Conservation (phyloP, 2,888 invertebrate genomes). For the Anoplius nigerrimus region DNA sequence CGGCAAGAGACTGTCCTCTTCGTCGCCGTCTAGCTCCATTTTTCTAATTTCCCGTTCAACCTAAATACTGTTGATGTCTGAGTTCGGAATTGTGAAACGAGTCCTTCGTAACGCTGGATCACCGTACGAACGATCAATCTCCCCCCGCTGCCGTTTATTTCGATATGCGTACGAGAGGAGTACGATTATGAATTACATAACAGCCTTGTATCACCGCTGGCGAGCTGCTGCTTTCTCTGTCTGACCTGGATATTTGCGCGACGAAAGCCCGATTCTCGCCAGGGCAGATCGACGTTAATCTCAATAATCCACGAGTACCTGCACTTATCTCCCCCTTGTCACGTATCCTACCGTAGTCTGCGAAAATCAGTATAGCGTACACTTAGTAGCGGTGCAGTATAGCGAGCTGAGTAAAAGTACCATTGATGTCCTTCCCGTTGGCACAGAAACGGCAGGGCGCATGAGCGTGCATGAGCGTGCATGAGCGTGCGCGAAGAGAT, state of each 20-base stretch:
- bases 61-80: background rate
- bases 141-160: constrained; percentile 40
- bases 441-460: no score
- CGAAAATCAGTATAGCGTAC: no score
- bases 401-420: no score
- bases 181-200: constrained; percentile 68
- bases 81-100: no score
- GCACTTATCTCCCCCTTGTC: no score
- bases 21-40: background rate
- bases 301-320: no score
- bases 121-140: constrained; percentile 32
- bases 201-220: constrained; percentile 60
- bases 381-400: no score
- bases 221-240: constrained; percentile 68
- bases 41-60: background rate
- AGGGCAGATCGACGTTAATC: constrained; percentile 9
- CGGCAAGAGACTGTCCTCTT: background rate
- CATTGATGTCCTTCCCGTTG: no score
- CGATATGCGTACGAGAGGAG: constrained; percentile 42
- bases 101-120: background rate
- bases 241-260: constrained; percentile 68
- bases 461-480: no score
- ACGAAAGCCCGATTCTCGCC: constrained; percentile 56
- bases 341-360: no score
- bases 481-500: no score